Conservation (phyloP, 2,797 vertebrate species). For the Sebastes steindachneri region DNA sequence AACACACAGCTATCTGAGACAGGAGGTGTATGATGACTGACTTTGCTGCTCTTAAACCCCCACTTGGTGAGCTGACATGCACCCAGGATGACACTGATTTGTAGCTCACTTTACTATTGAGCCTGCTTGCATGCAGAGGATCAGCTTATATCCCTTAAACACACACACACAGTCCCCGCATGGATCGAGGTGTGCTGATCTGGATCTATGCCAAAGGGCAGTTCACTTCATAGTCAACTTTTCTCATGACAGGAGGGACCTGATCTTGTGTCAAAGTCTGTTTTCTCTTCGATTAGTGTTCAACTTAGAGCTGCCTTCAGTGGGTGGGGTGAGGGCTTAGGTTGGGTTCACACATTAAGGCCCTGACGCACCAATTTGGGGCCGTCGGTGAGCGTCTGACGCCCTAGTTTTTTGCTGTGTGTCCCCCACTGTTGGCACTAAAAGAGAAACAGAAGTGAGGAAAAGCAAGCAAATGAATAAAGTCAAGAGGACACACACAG, state of each 20-base stretch:
- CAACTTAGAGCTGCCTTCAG: not conserved
- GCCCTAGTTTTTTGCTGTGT: no score
- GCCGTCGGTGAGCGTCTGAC: no score
- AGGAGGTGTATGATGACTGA: slow-evolving; percentile 3
- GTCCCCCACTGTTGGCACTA: no score
- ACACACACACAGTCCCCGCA: not conserved
- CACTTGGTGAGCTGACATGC: not conserved
- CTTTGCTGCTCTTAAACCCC: not conserved
- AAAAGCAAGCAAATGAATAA: no score
- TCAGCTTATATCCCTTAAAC: not conserved
- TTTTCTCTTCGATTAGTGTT: not conserved
- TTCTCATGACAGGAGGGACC: not conserved
- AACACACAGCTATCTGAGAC: not conserved
- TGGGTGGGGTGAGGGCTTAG: not conserved
- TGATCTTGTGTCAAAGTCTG: not conserved
- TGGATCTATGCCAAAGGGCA: not conserved
- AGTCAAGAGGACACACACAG: no score
- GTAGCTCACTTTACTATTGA: not conserved
- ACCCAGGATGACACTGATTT: slow-evolving; percentile 15
- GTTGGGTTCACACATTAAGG: not conserved
- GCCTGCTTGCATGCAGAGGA: not conserved
- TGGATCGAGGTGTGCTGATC: not conserved
- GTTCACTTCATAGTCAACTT: not conserved
- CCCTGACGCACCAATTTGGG: no score
- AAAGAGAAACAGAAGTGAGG: no score